A percentile compares a stretch with the other conserved stretches of the same genome.
These are phyloP conservation scores for Hyla sarda DNA, from an alignment of 2,113 vertebrate genomes.

Conservation along the genomic window DNA sequence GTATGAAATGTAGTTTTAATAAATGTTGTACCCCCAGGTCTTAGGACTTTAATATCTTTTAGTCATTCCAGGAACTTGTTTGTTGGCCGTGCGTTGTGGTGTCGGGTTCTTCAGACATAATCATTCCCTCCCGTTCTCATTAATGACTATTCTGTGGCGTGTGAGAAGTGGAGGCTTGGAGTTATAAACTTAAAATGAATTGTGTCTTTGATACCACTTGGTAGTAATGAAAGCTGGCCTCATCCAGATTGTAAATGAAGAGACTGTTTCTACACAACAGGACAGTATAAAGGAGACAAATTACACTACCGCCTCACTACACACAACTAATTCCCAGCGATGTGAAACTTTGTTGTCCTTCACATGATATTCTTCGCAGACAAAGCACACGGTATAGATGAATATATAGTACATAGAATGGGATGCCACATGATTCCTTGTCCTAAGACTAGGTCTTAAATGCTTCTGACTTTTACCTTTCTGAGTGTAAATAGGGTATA, in stretches of 20 bases:
- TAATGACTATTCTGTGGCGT: slow-evolving; percentile 18
- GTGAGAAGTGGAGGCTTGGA: not conserved
- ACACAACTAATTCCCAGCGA: not conserved
- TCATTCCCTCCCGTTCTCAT: slow-evolving; percentile 53
- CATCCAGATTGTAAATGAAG: not conserved
- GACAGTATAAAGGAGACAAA: not conserved
- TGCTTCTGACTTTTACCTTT: no score
- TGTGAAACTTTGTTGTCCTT: not conserved
- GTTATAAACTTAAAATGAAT: slow-evolving; percentile 11
- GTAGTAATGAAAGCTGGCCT: not conserved
- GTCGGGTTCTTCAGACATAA: slow-evolving; percentile 43
- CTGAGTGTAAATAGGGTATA: no score
- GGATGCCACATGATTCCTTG: no score
- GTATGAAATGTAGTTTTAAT: slow-evolving; percentile 51
- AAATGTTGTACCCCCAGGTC: slow-evolving; percentile 22
- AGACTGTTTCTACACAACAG: not conserved
- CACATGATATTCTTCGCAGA: not conserved
- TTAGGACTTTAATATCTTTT: slow-evolving; percentile 49
- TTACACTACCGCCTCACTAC: not conserved
- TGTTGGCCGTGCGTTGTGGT: slow-evolving; percentile 38
- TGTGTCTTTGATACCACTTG: not conserved
- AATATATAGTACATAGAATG: no score
- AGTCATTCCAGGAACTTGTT: slow-evolving; percentile 8
- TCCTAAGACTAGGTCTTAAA: no score
- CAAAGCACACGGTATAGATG: not conserved